Percentiles rank a stretch among this genome's conserved stretches.
phyloP scores from a whole-genome alignment of 2,888 invertebrate genomes.

The Lypha dubia region DNA sequence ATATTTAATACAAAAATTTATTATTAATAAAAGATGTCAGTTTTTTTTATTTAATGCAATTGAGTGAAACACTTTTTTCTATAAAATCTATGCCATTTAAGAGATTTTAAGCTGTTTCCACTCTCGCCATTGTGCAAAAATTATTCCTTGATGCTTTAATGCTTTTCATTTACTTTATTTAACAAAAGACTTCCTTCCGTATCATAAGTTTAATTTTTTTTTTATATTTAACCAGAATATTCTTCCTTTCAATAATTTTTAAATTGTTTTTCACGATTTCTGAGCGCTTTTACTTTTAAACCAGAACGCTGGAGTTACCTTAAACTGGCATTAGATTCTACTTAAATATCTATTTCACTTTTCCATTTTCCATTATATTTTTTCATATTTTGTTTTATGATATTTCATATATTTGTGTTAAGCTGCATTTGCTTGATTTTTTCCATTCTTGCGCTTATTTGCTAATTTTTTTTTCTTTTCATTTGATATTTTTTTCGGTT shows the following conservation, averaged over 20 bases:
- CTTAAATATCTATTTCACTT: conserved; percentile 43
- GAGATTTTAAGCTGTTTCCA: background rate
- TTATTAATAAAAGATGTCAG: no score
- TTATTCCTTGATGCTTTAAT: conserved; percentile 25
- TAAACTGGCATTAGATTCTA: conserved; percentile 57
- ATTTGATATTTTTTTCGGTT: conserved; percentile 7
- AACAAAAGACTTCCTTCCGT: conserved; percentile 47
- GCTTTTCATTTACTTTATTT: conserved; percentile 22
- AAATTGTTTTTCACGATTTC: conserved; percentile 27
- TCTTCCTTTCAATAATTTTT: background rate
- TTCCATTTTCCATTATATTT: background rate
- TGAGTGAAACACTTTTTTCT: no score
- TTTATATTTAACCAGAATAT: conserved; percentile 26
- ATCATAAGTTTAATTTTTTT: conserved; percentile 43
- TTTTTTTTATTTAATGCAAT: no score
- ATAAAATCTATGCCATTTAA: no score
- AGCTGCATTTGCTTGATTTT: conserved; percentile 42
- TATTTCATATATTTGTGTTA: conserved; percentile 27
- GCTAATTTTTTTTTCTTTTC: conserved; percentile 39
- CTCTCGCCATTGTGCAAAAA: conserved; percentile 8
- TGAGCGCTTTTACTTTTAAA: conserved; percentile 20
- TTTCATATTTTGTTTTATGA: conserved; percentile 27
- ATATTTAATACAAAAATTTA: no score
- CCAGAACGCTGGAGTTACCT: conserved; percentile 38
- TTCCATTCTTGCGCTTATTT: conserved; percentile 32